Evolutionary conservation across 2,888 invertebrate genomes (phyloP).

Genomic region (Chelonus formosanus): DNA sequence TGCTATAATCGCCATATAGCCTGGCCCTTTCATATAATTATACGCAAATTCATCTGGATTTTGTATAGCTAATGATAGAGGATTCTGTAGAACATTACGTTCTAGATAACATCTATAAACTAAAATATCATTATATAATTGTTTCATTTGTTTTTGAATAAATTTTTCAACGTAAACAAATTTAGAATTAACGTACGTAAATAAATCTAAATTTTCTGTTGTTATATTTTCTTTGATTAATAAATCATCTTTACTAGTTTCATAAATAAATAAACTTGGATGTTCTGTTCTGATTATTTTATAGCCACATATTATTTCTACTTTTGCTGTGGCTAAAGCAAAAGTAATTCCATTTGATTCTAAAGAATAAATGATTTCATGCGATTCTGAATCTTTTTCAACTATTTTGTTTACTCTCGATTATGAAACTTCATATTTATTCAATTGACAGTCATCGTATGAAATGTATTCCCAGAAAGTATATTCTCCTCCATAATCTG

Average conservation of each 20-base stretch:
- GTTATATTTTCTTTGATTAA: background rate
- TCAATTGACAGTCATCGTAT: background rate
- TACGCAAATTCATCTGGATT: conserved; percentile 41
- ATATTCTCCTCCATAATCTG: conserved; percentile 14
- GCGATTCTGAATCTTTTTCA: background rate
- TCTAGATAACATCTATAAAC: conserved; percentile 40
- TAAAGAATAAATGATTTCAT: conserved; percentile 22
- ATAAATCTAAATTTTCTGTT: conserved; percentile 31
- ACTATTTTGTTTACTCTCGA: conserved; percentile 30
- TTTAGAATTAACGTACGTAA: conserved; percentile 39
- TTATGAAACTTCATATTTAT: conserved; percentile 22
- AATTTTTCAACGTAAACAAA: conserved; percentile 44
- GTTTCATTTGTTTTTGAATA: conserved; percentile 35
- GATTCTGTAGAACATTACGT: conserved; percentile 40
- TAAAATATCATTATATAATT: conserved; percentile 36
- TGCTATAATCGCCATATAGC: conserved; percentile 40
- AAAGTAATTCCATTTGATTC: conserved; percentile 31
- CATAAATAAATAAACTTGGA: conserved; percentile 35
- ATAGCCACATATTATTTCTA: conserved; percentile 31
- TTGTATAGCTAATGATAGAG: conserved; percentile 39
- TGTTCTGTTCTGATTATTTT: conserved; percentile 38
- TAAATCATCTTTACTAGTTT: conserved; percentile 10
- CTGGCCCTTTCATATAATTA: conserved; percentile 38
- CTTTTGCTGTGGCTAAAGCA: conserved; percentile 21
- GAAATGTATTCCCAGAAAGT: conserved; percentile 19